A percentile compares a stretch with the other conserved stretches of the same genome.
Conservation (phyloP, 2,888 invertebrate genomes). For the Melanostoma scalare region DNA sequence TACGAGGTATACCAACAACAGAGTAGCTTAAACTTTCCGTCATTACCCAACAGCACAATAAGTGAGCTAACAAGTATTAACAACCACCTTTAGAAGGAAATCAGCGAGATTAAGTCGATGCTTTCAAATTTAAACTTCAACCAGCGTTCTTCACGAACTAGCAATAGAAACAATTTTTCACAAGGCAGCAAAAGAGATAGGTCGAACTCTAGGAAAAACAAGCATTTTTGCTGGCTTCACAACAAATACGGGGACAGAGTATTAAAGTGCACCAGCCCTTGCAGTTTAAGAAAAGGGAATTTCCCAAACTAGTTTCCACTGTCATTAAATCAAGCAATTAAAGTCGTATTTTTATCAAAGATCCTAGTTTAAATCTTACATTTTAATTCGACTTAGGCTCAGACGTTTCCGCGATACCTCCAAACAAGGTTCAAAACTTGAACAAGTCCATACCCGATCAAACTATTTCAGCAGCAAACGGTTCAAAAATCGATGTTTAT, state of each 20-base stretch:
- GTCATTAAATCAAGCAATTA: not conserved
- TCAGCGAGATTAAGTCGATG: slow-evolving; percentile 39
- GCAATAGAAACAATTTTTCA: slow-evolving; percentile 13
- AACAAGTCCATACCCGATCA: too few relatives aligned
- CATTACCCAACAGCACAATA: too few relatives aligned
- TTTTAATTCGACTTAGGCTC: too few relatives aligned
- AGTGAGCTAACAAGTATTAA: too few relatives aligned
- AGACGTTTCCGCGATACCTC: too few relatives aligned
- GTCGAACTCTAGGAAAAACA: not conserved
- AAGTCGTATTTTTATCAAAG: slow-evolving; percentile 37
- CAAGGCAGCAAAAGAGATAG: not conserved
- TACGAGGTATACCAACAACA: slow-evolving; percentile 24
- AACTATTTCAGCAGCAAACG: too few relatives aligned
- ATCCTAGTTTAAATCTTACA: too few relatives aligned
- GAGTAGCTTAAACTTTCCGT: too few relatives aligned
- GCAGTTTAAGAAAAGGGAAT: not conserved
- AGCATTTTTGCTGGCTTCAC: slow-evolving; percentile 17
- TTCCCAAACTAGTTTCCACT: slow-evolving; percentile 31
- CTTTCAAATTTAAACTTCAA: slow-evolving; percentile 7
- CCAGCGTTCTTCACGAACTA: not conserved
- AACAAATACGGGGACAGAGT: not conserved
- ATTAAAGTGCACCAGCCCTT: slow-evolving; percentile 11
- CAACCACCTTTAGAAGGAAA: slow-evolving; percentile 6
- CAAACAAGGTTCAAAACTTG: too few relatives aligned
- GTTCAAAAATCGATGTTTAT: too few relatives aligned